Percentiles rank a stretch among this genome's conserved stretches.
These are phyloP conservation scores for Galerucella pusilla DNA, from an alignment of 2,888 invertebrate genomes.

Conservation along the genomic window DNA sequence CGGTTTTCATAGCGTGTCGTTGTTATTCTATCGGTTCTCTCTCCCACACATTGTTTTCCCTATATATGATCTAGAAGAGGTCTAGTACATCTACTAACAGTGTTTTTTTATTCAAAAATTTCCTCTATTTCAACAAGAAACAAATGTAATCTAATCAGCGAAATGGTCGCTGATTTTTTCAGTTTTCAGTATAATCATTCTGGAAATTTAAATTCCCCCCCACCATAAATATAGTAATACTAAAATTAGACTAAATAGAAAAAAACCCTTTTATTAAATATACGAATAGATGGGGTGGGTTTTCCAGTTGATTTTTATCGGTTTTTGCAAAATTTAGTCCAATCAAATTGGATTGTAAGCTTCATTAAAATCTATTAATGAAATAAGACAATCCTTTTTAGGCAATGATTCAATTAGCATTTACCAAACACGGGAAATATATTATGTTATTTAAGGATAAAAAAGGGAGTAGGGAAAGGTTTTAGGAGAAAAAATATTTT, in stretches of 20 bases:
- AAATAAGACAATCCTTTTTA: not conserved
- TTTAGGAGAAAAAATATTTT: not conserved
- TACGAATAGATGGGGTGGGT: not conserved
- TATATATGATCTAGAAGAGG: not conserved
- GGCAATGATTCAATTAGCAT: not conserved
- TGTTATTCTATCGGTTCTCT: no score
- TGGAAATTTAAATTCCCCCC: not conserved
- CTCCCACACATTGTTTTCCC: no score
- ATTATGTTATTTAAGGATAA: not conserved
- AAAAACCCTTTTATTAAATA: constrained; percentile 5
- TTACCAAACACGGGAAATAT: not conserved
- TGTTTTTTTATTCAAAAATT: no score
- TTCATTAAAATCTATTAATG: not conserved
- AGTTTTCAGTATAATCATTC: not conserved
- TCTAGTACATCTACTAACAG: not conserved
- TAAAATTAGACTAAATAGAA: not conserved
- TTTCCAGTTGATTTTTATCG: not conserved
- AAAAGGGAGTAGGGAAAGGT: not conserved
- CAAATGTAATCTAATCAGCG: not conserved
- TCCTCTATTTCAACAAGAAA: not conserved
- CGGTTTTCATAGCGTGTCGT: no score
- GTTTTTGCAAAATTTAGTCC: not conserved
- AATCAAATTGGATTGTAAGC: not conserved
- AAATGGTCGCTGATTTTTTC: no score
- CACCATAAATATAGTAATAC: not conserved